A percentile compares a stretch with the other conserved stretches of the same genome.
phyloP scores from a whole-genome alignment of 2,797 vertebrate genomes.

The Xerus rutilus region DNA sequence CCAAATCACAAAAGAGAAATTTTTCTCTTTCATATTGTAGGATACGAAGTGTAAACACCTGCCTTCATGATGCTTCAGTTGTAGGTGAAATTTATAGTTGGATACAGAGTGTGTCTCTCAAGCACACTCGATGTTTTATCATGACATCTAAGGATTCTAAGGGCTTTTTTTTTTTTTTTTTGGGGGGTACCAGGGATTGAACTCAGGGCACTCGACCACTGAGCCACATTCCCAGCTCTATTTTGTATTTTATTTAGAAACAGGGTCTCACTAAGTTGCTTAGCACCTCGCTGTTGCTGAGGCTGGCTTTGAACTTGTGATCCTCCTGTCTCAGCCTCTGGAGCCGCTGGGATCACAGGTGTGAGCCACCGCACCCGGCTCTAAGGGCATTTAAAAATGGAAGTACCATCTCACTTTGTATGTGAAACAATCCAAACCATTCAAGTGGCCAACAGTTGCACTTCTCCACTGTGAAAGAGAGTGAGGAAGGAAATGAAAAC shows the following conservation, averaged over 20 bases:
- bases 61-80: neutral
- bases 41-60: neutral
- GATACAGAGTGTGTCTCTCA: neutral
- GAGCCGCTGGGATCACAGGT: too few relatives aligned
- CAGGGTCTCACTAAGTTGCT: too few relatives aligned
- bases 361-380: neutral
- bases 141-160: neutral
- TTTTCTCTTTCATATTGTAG: neutral
- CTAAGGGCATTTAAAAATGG: neutral
- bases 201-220: too few relatives aligned
- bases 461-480: neutral
- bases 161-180: neutral
- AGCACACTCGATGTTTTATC: neutral
- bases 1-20: neutral
- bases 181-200: too few relatives aligned
- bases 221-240: too few relatives aligned
- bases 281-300: too few relatives aligned
- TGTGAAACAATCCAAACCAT: neutral
- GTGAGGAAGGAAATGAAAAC: neutral
- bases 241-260: too few relatives aligned
- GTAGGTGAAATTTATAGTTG: neutral
- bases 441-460: neutral
- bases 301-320: too few relatives aligned
- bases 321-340: too few relatives aligned
- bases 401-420: neutral